Evolutionary conservation across 2,888 invertebrate species (phyloP).

Genomic region (Troides aeacus): DNA sequence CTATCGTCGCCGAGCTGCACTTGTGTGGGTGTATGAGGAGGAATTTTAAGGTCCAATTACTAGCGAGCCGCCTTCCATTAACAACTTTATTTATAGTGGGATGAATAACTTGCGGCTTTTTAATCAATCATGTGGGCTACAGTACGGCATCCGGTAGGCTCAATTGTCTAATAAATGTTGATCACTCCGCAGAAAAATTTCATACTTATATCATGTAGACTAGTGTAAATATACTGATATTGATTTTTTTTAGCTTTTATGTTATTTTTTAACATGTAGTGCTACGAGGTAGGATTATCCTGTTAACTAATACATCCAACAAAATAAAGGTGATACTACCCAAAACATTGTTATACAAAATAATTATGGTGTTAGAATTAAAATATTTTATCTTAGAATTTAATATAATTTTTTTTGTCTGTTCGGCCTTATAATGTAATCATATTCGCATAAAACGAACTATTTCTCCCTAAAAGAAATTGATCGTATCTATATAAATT

Average conservation of each 20-base stretch:
- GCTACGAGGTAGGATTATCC: not conserved
- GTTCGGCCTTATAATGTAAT: no score
- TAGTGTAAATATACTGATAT: not conserved
- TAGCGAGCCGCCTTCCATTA: slow-evolving; percentile 63
- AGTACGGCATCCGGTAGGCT: slow-evolving; percentile 60
- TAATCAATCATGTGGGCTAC: slow-evolving; percentile 70
- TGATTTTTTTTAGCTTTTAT: not conserved
- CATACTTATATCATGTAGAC: slow-evolving; percentile 9
- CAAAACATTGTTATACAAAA: not conserved
- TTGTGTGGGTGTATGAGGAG: slow-evolving; percentile 54
- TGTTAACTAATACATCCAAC: not conserved
- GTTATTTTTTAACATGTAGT: not conserved
- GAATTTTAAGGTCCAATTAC: slow-evolving; percentile 74
- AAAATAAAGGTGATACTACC: no score
- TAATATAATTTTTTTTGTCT: no score
- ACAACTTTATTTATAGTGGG: slow-evolving; percentile 72
- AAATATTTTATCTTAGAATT: no score
- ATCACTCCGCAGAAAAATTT: slow-evolving; percentile 44
- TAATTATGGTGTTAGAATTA: not conserved
- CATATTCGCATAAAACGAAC: no score
- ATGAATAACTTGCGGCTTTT: slow-evolving; percentile 74
- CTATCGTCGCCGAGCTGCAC: slow-evolving; percentile 27
- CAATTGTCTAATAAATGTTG: slow-evolving; percentile 58
- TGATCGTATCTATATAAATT: not conserved
- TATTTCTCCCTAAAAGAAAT: not conserved